Evolutionary conservation across 2,797 vertebrate genomes (phyloP).

Genomic region (Morelia viridis): DNA sequence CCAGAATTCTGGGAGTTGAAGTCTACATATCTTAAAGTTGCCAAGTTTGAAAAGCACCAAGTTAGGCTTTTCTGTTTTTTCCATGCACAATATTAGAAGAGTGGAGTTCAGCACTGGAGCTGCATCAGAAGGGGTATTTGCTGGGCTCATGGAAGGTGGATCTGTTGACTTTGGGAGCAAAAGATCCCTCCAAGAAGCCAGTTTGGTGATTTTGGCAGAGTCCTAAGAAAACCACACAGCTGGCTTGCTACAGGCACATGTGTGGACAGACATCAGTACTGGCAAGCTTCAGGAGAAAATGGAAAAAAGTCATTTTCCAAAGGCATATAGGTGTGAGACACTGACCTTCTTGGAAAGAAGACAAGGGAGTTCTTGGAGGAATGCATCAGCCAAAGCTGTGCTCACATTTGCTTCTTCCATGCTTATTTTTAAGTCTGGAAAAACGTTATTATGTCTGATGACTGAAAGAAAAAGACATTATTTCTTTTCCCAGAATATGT

Average conservation of each 20-base stretch:
- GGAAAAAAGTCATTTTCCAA: slow-evolving; percentile 37
- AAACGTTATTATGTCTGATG: slow-evolving; percentile 15
- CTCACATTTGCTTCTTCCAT: slow-evolving; percentile 48
- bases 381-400: not conserved
- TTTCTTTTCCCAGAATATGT: not conserved
- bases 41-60: not conserved
- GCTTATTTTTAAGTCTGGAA: slow-evolving; percentile 18
- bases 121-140: not conserved
- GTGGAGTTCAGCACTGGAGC: not conserved
- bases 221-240: slow-evolving; percentile 25
- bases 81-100: not conserved
- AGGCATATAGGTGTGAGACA: not conserved
- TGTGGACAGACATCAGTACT: not conserved
- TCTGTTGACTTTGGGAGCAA: not conserved
- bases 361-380: slow-evolving; percentile 6
- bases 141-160: not conserved
- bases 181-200: not conserved
- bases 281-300: slow-evolving; percentile 38
- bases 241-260: slow-evolving; percentile 32
- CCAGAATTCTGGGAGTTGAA: not conserved
- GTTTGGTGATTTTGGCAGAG: not conserved
- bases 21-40: not conserved
- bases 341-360: slow-evolving; percentile 32
- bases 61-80: not conserved
- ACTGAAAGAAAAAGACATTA: not conserved